Percentiles rank a stretch among this genome's conserved stretches.
These are phyloP conservation scores for Monochamus saltuarius DNA, from an alignment of 1,140 invertebrate species.

Conservation along the genomic window DNA sequence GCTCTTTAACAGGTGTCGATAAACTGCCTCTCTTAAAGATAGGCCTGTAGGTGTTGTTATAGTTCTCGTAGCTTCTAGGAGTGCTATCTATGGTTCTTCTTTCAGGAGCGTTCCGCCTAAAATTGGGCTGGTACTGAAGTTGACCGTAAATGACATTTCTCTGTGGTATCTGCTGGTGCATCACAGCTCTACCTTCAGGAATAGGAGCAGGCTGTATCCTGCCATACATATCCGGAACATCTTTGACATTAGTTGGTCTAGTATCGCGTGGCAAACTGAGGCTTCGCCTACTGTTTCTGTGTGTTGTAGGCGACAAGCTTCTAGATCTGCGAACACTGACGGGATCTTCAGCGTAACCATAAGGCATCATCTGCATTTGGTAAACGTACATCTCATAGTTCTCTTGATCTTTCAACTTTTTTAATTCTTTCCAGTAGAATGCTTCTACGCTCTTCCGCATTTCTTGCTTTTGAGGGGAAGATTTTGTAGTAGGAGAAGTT, in stretches of 20 bases:
- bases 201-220: conserved; percentile 30
- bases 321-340: conserved; percentile 35
- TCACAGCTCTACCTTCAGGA: conserved; percentile 37
- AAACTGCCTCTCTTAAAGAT: conserved; percentile 60
- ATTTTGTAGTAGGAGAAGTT: conserved; percentile 15
- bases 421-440: conserved; percentile 62
- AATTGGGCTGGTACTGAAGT: conserved; percentile 33
- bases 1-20: conserved; percentile 33
- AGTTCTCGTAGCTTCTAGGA: conserved; percentile 15
- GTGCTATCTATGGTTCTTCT: conserved; percentile 32
- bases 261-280: conserved; percentile 46
- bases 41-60: conserved; percentile 42
- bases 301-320: conserved; percentile 36
- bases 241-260: conserved; percentile 3
- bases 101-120: conserved; percentile 35
- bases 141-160: conserved; percentile 23
- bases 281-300: conserved; percentile 39
- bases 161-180: conserved; percentile 11
- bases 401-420: conserved; percentile 58
- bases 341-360: conserved; percentile 43
- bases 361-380: conserved; percentile 40
- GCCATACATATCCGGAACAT: conserved; percentile 8
- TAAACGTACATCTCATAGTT: conserved; percentile 52
- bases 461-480: conserved; percentile 44
- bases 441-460: conserved; percentile 59